Evolutionary conservation across 2,113 vertebrate species (phyloP).

Genomic region (Dasyurus viverrinus): DNA sequence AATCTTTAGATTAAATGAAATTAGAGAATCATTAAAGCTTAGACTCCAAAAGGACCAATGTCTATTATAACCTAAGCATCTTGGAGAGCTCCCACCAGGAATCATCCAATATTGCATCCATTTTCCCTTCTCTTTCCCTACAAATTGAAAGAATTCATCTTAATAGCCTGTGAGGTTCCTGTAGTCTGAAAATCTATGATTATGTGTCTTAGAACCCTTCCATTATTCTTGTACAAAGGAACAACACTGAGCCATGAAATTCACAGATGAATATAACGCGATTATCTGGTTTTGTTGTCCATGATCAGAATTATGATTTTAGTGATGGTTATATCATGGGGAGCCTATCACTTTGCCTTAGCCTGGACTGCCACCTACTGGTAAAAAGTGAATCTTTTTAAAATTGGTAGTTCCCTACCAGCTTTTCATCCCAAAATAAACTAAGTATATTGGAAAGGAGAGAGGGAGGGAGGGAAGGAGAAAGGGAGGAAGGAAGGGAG

Average conservation of each 20-base stretch:
- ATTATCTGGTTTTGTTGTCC: background rate
- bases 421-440: background rate
- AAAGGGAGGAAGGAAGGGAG: background rate
- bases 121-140: background rate
- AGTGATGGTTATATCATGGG: background rate
- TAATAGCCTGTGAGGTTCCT: background rate
- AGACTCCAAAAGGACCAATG: background rate
- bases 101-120: background rate
- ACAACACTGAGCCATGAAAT: background rate
- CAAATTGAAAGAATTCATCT: background rate
- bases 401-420: background rate
- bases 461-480: background rate
- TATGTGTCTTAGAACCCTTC: background rate
- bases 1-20: background rate
- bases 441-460: background rate
- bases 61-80: background rate
- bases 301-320: background rate
- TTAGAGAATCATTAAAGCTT: background rate
- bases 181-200: background rate
- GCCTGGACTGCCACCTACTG: slow-evolving; percentile 30
- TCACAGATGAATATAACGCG: background rate
- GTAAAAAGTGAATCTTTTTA: background rate
- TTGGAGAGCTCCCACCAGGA: background rate
- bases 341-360: background rate
- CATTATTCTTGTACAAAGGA: background rate